These are phyloP conservation scores for Acropora yongei DNA, from an alignment of 64 coral and sea anemone species.

Conservation along the genomic window DNA sequence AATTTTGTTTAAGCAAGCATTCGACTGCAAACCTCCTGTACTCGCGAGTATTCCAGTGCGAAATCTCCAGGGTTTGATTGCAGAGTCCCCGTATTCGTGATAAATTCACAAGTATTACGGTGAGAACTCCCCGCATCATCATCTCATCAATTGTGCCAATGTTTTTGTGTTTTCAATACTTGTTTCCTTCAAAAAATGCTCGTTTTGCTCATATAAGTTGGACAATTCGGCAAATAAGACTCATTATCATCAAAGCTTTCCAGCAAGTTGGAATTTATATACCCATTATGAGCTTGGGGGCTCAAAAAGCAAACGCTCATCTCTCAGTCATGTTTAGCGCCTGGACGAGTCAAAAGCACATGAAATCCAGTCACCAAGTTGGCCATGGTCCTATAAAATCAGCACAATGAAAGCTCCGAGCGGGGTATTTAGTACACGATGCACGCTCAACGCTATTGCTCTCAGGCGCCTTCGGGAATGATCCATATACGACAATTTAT, in stretches of 20 bases:
- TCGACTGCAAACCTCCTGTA: too few species aligned
- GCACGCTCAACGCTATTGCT: background rate
- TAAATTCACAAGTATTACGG: too few species aligned
- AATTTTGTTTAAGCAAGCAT: too few species aligned
- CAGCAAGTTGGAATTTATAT: background rate
- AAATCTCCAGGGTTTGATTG: too few species aligned
- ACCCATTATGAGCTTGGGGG: background rate
- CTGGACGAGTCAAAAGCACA: slow-evolving; percentile 1
- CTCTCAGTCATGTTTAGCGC: slow-evolving; percentile 3
- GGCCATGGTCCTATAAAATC: background rate
- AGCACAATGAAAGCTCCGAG: background rate
- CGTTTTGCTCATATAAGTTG: background rate
- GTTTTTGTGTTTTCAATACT: background rate
- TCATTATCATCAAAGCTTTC: background rate
- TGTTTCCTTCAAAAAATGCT: background rate
- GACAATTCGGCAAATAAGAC: background rate
- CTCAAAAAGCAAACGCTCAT: background rate
- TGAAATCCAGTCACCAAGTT: too few species aligned
- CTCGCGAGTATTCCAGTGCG: too few species aligned
- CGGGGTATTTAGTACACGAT: background rate
- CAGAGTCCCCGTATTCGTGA: too few species aligned
- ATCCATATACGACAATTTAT: background rate
- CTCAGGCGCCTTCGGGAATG: background rate
- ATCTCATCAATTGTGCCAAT: background rate
- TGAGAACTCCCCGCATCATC: too few species aligned